Evolutionary conservation across 2,113 vertebrate species (phyloP).

Genomic region (Eleginops maclovinus): DNA sequence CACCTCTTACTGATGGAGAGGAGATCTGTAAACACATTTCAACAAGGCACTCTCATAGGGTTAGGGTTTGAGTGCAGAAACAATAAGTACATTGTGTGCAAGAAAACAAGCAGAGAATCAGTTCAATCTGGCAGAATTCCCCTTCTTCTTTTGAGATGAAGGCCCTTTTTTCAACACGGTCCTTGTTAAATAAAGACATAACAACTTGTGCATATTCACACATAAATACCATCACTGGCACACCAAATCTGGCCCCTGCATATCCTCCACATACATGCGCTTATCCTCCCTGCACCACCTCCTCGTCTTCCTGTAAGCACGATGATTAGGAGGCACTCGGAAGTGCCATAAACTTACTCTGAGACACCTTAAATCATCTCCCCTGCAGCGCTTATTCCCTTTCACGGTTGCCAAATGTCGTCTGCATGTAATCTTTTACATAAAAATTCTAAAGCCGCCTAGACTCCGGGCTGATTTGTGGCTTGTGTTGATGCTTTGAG

Average conservation of each 20-base stretch:
- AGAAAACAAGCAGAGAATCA: no score
- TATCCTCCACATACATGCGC: neutral
- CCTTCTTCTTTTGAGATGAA: no score
- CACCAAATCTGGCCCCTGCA: neutral
- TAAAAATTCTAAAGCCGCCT: slow-evolving; percentile 59
- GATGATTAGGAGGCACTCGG: slow-evolving; percentile 37
- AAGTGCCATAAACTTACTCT: slow-evolving; percentile 53
- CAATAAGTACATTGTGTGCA: neutral
- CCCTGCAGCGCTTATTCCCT: slow-evolving; percentile 33
- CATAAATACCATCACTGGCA: neutral
- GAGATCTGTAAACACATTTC: slow-evolving; percentile 5
- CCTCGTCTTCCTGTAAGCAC: slow-evolving; percentile 25
- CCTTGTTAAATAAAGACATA: neutral
- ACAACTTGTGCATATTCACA: no score
- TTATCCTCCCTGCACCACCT: slow-evolving; percentile 13
- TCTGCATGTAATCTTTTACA: slow-evolving; percentile 62
- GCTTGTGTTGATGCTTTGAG: slow-evolving; percentile 65
- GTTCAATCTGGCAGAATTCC: no score
- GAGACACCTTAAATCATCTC: slow-evolving; percentile 60
- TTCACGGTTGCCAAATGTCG: slow-evolving; percentile 64
- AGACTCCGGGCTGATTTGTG: slow-evolving; percentile 62
- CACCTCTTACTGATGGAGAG: neutral
- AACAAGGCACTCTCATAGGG: slow-evolving; percentile 4
- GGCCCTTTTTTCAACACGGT: neutral
- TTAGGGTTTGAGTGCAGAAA: neutral